Evolutionary conservation across 1,140 invertebrate species (phyloP), one percentile per base, ranked within the genome.

Genomic region (Dreissena polymorpha): DNA sequence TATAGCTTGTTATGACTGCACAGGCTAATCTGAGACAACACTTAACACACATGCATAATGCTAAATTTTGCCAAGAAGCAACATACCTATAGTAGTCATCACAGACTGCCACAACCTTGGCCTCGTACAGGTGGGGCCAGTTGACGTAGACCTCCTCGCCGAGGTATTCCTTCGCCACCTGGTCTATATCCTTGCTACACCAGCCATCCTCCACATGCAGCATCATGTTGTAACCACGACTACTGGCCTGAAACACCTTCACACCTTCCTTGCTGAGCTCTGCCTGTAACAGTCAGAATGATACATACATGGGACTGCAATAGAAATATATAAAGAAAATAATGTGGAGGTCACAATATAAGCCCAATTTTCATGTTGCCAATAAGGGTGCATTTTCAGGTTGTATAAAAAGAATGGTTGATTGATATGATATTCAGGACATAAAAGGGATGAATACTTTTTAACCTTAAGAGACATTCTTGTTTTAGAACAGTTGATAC

Each of bases 81-180:
- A 84, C 86, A 83, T 94, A 93, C 78, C 92, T 92, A 82, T 85
- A 90, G 23, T 94, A 91, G 69, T 93, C 93, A 86, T 95, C 94
- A 5, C 94, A 94, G 21, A 96, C 93, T 73, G 93, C 91, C 55
- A 95, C 91, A 53, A 96, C 95, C 90, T 94, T 93, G 13, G 94
- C 96, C 92, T 97, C 96, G 50, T 95, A 94, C 27, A 99, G 93
- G 94, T 98, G 96, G 8, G 98, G 98, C 97, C 98, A 99, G 7
- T 95, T 95, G 0, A 97, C 96, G 93, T 95, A 96, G 0, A 98
- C 94, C 27, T 93, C 93, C 89, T 96, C 95, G 0, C 96, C 96
- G 16, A 98, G 89, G 57, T 96, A 90, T 50, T 96, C 92, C 0
- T 94, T 89, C 0, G 91, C 92, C 10, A 92, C 67, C 18, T 86